Conservation (phyloP, 2,113 vertebrate species). For the Poecilia latipinna region DNA sequence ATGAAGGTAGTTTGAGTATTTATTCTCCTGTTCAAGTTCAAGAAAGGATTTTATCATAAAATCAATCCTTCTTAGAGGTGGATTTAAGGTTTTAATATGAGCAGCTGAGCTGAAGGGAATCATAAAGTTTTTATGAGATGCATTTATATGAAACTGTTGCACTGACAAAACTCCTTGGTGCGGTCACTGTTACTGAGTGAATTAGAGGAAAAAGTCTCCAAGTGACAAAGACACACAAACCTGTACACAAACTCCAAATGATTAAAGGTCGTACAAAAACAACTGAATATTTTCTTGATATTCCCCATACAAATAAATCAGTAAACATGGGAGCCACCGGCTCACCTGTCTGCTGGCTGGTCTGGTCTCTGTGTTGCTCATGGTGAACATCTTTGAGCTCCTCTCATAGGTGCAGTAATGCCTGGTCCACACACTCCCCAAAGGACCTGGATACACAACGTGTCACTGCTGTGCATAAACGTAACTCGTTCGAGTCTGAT, state of each 20-base stretch:
- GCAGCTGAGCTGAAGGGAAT: background rate
- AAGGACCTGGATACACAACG: constrained; percentile 82
- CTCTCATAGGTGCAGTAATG: constrained; percentile 98
- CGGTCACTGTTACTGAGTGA: too few species aligned
- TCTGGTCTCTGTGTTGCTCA: constrained; percentile 92
- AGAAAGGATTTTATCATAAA: background rate
- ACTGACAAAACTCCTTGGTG: too few species aligned
- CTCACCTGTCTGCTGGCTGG: constrained; percentile 91
- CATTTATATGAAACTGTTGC: too few species aligned
- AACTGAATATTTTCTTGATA: too few species aligned
- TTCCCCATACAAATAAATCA: background rate
- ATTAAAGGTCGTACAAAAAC: too few species aligned
- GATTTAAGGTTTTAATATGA: too few species aligned
- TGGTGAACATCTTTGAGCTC: constrained; percentile 93
- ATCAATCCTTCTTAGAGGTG: background rate
- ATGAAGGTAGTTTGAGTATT: background rate
- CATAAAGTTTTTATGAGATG: background rate
- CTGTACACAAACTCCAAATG: background rate
- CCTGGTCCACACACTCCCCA: constrained; percentile 95
- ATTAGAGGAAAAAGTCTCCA: too few species aligned
- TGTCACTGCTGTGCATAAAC: background rate
- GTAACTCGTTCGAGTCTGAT: background rate
- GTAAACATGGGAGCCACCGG: background rate
- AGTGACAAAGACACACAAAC: background rate
- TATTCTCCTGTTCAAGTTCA: background rate